Evolutionary conservation across 1,140 invertebrate genomes (phyloP).

Genomic region (Dreissena polymorpha): DNA sequence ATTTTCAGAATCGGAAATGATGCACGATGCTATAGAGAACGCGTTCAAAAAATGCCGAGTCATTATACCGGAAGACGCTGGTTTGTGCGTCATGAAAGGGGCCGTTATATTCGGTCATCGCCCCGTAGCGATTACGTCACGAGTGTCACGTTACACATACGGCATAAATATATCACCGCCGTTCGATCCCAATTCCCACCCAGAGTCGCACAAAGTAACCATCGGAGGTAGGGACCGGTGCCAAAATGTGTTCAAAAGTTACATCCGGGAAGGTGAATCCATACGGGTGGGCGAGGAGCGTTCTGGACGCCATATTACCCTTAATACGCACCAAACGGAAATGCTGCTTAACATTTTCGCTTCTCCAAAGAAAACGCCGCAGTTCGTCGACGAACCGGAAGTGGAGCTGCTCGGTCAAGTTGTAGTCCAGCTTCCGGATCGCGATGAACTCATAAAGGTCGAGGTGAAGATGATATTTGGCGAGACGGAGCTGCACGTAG

Average conservation of each 20-base stretch:
- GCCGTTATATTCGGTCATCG: conserved; percentile 63
- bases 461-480: conserved; percentile 60
- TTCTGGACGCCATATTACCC: conserved; percentile 39
- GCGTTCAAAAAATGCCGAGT: conserved; percentile 44
- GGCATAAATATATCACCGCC: conserved; percentile 41
- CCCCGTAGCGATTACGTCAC: conserved; percentile 51
- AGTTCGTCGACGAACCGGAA: conserved; percentile 33
- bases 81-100: conserved; percentile 59
- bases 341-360: conserved; percentile 52
- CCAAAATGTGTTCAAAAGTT: conserved; percentile 52
- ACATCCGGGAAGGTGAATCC: conserved; percentile 55
- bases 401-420: conserved; percentile 46
- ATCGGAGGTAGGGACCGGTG: conserved; percentile 46
- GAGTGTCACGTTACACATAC: conserved; percentile 60
- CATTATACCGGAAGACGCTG: conserved; percentile 57
- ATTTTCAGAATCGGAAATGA: conserved; percentile 58
- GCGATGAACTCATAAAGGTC: conserved; percentile 40
- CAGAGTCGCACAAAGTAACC: conserved; percentile 14
- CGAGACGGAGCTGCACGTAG: conserved; percentile 58
- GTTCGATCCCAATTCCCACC: conserved; percentile 39
- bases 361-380: conserved; percentile 28
- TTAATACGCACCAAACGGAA: conserved; percentile 21
- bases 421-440: conserved; percentile 48
- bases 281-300: conserved; percentile 45
- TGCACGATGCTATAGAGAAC: conserved; percentile 41